Percentiles rank a stretch among this genome's conserved stretches.
These are phyloP conservation scores for Sebastes minor DNA, from an alignment of 2,797 vertebrate species.

Conservation along the genomic window DNA sequence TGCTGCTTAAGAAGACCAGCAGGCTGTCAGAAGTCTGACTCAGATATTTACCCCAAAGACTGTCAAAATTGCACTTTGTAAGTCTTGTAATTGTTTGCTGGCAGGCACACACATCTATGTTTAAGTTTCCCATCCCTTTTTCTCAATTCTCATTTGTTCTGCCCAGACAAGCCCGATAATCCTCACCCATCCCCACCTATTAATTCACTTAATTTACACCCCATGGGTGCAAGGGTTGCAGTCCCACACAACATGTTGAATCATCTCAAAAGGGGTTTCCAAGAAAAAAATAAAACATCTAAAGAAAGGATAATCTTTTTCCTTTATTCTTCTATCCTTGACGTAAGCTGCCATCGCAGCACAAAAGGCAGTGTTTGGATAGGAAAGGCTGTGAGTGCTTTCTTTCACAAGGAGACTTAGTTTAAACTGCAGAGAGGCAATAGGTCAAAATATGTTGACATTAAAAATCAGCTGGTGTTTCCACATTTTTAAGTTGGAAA, in stretches of 20 bases:
- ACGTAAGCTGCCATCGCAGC: background rate
- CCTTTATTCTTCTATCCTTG: background rate
- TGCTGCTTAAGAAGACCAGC: conserved; percentile 1
- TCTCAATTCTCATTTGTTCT: conserved; percentile 15
- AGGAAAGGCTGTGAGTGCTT: background rate
- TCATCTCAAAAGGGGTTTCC: background rate
- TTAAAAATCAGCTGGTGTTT: conserved; percentile 4
- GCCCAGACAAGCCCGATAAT: conserved; percentile 20
- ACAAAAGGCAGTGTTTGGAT: background rate
- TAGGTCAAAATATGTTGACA: conserved; percentile 4
- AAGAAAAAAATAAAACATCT: background rate
- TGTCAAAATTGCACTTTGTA: background rate
- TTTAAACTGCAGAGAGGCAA: background rate
- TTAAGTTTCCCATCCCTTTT: background rate
- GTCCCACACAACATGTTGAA: conserved; percentile 5
- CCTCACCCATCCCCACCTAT: conserved; percentile 1
- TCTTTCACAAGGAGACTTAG: background rate
- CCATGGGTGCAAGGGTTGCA: conserved; percentile 2
- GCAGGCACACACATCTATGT: background rate
- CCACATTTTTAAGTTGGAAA: conserved; percentile 1
- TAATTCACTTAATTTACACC: conserved; percentile 22
- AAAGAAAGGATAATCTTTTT: background rate
- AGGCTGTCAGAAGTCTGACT: conserved; percentile 2
- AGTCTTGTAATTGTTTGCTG: background rate
- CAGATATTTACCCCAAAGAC: background rate